Evolutionary conservation across 2,888 invertebrate genomes (phyloP).

Genomic region (Lacanobia wlatinum): DNA sequence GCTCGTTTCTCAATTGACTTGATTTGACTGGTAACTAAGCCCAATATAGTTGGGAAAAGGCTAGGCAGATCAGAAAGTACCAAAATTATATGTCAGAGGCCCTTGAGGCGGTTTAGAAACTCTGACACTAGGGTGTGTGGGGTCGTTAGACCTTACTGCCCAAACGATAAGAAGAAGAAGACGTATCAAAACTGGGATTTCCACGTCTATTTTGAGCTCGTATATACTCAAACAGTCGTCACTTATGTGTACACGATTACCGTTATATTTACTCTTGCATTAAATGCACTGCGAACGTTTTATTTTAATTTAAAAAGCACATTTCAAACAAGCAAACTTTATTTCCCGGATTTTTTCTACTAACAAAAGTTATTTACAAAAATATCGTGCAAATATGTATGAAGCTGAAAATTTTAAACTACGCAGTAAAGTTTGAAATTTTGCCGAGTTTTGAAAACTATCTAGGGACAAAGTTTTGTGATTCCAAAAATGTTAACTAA

Average conservation of each 20-base stretch:
- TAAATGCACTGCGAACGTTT: background rate
- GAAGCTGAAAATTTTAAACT: background rate
- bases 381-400: slow-evolving; percentile 1
- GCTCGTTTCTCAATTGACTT: too few relatives aligned
- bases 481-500: background rate
- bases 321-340: background rate
- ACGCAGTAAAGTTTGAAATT: slow-evolving; percentile 11
- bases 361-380: background rate
- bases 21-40: too few relatives aligned
- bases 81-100: too few relatives aligned
- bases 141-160: too few relatives aligned
- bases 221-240: background rate
- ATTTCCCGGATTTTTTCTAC: background rate
- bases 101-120: too few relatives aligned
- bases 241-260: background rate
- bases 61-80: too few relatives aligned
- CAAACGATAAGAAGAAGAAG: too few relatives aligned
- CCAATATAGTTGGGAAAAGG: too few relatives aligned
- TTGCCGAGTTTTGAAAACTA: slow-evolving; percentile 4
- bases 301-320: background rate
- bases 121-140: too few relatives aligned
- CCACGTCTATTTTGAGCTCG: too few relatives aligned
- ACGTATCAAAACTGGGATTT: too few relatives aligned
- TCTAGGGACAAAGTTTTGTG: slow-evolving; percentile 15
- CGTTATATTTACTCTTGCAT: background rate